Base-by-base conservation (phyloP, 2,797 vertebrate species). In the Liparis tanakae region DNA sequence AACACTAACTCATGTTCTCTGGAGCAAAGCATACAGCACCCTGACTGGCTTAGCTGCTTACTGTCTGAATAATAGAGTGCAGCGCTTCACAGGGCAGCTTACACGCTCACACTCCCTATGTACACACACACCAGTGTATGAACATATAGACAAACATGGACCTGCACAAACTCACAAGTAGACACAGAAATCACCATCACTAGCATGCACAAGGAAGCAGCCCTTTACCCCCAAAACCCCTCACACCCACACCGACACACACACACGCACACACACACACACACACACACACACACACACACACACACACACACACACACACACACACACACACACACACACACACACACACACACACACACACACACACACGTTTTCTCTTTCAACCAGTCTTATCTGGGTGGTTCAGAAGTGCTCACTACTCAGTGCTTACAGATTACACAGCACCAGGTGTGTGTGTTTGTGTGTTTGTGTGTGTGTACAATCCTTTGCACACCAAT, bases 301-400 rank as follows among this genome's bases (percentile, higher is more conserved):
- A 17, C 14, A 43, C 58, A 10, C 39, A 25, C 58, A 43, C 39
- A 10, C 58, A 6, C 58, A 43, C 20, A 1, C 37, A 25, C 58
- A 17, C 58, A 25, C 59, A n/a, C n/a, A n/a, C n/a, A n/a, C n/a
- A n/a, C n/a, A 18, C 22, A 10, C n/a, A 1, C 1, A 5, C 37
- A 2, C 57, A 15, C 39, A 10, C 9, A 1, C 12, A 10, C 15
- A 18, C 22, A 10, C n/a, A 1, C 1, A 5, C 37, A 2, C 57
- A 15, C 39, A 10, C 9, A 1, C 41, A 10, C 59, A 18, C 25
- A 39, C 50, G 36, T 60, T 0, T 57, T 9, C 62, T 54, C 60
- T 70, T 51, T 76, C 70, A 79, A 74, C 73, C 51, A 20, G 51
- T 55, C 73, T 80, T 77, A 74, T 70, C 77, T 43, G 41, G 71